Conservation (phyloP, 2,797 vertebrate species). For the Lutjanus campechanus region DNA sequence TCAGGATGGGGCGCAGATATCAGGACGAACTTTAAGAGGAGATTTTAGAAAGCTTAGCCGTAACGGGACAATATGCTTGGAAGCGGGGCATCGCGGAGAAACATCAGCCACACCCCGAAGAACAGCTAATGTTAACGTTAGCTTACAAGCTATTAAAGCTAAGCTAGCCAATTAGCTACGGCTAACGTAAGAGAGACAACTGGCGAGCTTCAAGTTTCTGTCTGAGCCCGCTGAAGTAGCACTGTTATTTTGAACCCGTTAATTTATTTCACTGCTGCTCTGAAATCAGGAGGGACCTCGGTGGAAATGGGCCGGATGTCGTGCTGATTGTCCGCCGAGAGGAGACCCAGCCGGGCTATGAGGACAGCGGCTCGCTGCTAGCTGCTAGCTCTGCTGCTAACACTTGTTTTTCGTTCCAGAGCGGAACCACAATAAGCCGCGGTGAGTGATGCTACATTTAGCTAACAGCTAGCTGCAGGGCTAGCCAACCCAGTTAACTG, state of each 20-base stretch:
- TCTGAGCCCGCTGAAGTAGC: neutral
- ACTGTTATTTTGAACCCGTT: neutral
- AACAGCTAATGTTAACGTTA: constrained; percentile 55
- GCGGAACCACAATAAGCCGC: constrained; percentile 76
- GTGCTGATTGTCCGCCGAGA: constrained; percentile 38
- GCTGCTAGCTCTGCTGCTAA: constrained; percentile 69
- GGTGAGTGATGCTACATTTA: constrained; percentile 65
- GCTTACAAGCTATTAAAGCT: constrained; percentile 59
- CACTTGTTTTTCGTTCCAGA: constrained; percentile 71
- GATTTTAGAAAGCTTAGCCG: neutral
- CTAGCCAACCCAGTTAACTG: constrained; percentile 14
- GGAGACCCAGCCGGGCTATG: constrained; percentile 62
- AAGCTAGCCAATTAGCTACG: constrained; percentile 67
- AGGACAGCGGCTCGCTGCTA: constrained; percentile 62
- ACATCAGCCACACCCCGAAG: constrained; percentile 67
- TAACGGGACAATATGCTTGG: constrained; percentile 39
- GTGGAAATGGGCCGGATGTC: constrained; percentile 40
- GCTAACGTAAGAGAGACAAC: constrained; percentile 30
- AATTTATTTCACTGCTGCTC: neutral
- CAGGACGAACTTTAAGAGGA: neutral
- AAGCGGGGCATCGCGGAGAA: constrained; percentile 12
- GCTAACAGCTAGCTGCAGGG: constrained; percentile 21
- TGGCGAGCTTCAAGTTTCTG: neutral
- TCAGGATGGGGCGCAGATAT: constrained; percentile 28
- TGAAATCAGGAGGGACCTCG: neutral